phyloP scores from a whole-genome alignment of 1,140 invertebrate genomes.

The Parasteatoda tepidariorum region DNA sequence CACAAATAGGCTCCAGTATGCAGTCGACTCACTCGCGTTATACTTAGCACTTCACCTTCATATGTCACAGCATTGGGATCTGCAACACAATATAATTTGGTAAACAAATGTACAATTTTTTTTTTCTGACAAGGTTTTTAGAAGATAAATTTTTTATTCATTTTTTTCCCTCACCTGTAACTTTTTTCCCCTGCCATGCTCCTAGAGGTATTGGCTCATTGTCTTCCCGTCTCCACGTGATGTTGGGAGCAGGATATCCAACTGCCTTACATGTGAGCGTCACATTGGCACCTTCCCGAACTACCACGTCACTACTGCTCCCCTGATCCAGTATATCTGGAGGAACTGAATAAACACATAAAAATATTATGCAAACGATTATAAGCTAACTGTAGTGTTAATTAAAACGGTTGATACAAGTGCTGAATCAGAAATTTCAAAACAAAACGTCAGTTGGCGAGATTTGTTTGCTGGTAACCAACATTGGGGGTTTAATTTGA shows the following conservation, averaged over 20 bases:
- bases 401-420: too few relatives aligned
- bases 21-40: constrained; percentile 84
- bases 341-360: constrained; percentile 75
- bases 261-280: constrained; percentile 88
- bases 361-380: too few relatives aligned
- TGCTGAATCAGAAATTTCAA: too few relatives aligned
- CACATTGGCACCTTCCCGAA: constrained; percentile 89
- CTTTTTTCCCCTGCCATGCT: constrained; percentile 62
- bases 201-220: constrained; percentile 80
- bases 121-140: too few relatives aligned
- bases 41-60: constrained; percentile 84
- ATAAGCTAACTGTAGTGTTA: too few relatives aligned
- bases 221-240: constrained; percentile 92
- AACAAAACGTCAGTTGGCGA: too few relatives aligned
- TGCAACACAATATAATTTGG: constrained; percentile 5
- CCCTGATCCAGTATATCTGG: constrained; percentile 90
- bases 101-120: background rate
- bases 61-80: constrained; percentile 58
- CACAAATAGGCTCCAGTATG: constrained; percentile 84
- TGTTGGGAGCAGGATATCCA: constrained; percentile 87
- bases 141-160: too few relatives aligned
- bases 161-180: too few relatives aligned
- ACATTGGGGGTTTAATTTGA: too few relatives aligned
- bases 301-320: constrained; percentile 90
- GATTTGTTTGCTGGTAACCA: too few relatives aligned